Percentiles rank a stretch among this genome's conserved stretches.
Conservation (phyloP, 1,140 invertebrate genomes). For the Monomorium pharaonis region DNA sequence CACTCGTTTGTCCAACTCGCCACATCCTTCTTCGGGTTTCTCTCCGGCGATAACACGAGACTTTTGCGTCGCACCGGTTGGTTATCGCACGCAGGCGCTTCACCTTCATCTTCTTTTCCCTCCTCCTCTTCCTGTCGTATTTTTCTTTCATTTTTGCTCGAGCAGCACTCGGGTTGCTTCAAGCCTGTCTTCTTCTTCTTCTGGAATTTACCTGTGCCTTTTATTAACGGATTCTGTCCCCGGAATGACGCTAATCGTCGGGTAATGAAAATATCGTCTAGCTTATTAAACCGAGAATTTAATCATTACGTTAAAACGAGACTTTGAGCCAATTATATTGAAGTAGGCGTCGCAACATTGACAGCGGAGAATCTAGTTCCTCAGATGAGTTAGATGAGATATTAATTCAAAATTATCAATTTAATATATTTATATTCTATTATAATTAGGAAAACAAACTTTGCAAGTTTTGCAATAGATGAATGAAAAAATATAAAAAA, state of each 20-base stretch:
- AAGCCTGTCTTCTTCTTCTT: constrained; percentile 22
- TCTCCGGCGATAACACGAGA: constrained; percentile 46
- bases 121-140: background rate
- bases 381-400: background rate
- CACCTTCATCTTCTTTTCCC: constrained; percentile 1
- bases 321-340: background rate
- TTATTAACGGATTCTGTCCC: constrained; percentile 1
- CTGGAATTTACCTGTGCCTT: constrained; percentile 7
- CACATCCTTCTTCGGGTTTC: constrained; percentile 48
- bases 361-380: background rate
- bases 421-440: background rate
- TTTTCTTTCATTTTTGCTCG: background rate
- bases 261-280: constrained; percentile 13
- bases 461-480: background rate
- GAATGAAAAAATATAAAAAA: background rate
- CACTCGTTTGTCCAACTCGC: constrained; percentile 59
- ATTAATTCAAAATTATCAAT: background rate
- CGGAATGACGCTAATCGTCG: background rate
- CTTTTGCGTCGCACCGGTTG: constrained; percentile 28
- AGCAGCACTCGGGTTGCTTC: background rate
- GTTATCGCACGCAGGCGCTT: constrained; percentile 49
- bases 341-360: background rate
- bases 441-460: background rate
- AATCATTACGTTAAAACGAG: background rate
- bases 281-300: background rate